These are phyloP conservation scores for Meteorus cinctellus DNA, from an alignment of 2,888 invertebrate genomes.

Conservation along the genomic window DNA sequence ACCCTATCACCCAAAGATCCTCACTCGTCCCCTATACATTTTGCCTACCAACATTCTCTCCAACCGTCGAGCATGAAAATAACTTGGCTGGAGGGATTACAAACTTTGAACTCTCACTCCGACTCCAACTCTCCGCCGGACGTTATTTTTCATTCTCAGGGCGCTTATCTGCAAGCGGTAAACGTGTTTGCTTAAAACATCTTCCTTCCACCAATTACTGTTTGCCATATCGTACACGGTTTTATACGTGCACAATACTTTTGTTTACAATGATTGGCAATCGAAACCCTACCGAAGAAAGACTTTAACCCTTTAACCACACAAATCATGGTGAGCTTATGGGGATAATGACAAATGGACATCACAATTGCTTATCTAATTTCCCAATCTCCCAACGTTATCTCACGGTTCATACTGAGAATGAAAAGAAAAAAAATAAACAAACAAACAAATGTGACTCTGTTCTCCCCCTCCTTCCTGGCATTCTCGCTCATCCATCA, in stretches of 20 bases:
- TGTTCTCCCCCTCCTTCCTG: slow-evolving; percentile 8
- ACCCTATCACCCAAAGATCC: background rate
- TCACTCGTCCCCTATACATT: slow-evolving; percentile 33
- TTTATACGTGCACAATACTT: slow-evolving; percentile 1
- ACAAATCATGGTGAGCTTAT: background rate
- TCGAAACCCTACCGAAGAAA: background rate
- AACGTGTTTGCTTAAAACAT: slow-evolving; percentile 25
- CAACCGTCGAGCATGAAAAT: slow-evolving; percentile 32
- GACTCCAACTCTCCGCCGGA: slow-evolving; percentile 10
- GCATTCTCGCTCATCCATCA: background rate
- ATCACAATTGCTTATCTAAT: background rate
- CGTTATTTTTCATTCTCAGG: slow-evolving; percentile 38
- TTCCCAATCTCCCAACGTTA: background rate
- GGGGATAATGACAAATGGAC: background rate
- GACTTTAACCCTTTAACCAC: background rate
- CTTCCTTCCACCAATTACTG: slow-evolving; percentile 34
- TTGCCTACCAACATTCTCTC: slow-evolving; percentile 5
- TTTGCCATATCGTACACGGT: background rate
- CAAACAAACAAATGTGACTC: slow-evolving; percentile 54
- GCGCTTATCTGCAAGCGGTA: slow-evolving; percentile 33
- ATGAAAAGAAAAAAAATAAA: slow-evolving; percentile 5
- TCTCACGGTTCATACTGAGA: slow-evolving; percentile 48
- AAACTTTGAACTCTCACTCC: slow-evolving; percentile 45
- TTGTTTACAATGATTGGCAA: background rate
- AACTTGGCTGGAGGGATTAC: slow-evolving; percentile 38